Evolutionary conservation across 1,140 invertebrate species (phyloP).

Genomic region (Oncopeltus fasciatus): DNA sequence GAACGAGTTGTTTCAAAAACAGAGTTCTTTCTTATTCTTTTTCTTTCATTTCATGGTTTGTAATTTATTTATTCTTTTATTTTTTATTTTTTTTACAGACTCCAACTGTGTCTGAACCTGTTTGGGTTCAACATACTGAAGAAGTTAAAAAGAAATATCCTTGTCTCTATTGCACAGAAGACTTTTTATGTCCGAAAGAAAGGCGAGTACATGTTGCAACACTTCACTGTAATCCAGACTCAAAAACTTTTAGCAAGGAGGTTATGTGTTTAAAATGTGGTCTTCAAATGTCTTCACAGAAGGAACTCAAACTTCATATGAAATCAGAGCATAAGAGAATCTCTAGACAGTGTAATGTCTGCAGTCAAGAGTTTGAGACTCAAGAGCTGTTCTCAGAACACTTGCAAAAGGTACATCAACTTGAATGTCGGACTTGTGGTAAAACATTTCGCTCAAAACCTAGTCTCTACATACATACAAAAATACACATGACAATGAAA

Average conservation of each 20-base stretch:
- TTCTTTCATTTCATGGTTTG: no score
- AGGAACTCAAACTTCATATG: slow-evolving; percentile 17
- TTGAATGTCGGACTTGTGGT: slow-evolving; percentile 62
- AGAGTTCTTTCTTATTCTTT: no score
- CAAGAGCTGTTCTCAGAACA: slow-evolving; percentile 24
- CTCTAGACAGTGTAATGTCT: slow-evolving; percentile 23
- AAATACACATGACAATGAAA: slow-evolving; percentile 60
- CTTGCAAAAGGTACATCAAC: slow-evolving; percentile 48
- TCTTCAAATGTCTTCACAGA: slow-evolving; percentile 13
- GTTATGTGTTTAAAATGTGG: slow-evolving; percentile 19
- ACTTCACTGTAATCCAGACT: slow-evolving; percentile 26
- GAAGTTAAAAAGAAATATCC: slow-evolving; percentile 8
- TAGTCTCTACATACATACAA: slow-evolving; percentile 58
- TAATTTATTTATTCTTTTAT: no score
- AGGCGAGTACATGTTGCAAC: slow-evolving; percentile 42
- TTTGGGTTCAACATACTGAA: not conserved
- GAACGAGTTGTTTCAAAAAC: no score
- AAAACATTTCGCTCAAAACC: slow-evolving; percentile 36
- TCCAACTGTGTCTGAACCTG: not conserved
- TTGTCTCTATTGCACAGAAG: slow-evolving; percentile 36
- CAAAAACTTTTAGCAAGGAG: slow-evolving; percentile 2
- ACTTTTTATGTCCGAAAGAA: slow-evolving; percentile 48
- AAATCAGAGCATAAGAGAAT: slow-evolving; percentile 16
- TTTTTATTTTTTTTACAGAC: no score
- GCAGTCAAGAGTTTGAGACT: slow-evolving; percentile 23